Evolutionary conservation across 2,113 vertebrate species (phyloP).

Genomic region (Uria lomvia): DNA sequence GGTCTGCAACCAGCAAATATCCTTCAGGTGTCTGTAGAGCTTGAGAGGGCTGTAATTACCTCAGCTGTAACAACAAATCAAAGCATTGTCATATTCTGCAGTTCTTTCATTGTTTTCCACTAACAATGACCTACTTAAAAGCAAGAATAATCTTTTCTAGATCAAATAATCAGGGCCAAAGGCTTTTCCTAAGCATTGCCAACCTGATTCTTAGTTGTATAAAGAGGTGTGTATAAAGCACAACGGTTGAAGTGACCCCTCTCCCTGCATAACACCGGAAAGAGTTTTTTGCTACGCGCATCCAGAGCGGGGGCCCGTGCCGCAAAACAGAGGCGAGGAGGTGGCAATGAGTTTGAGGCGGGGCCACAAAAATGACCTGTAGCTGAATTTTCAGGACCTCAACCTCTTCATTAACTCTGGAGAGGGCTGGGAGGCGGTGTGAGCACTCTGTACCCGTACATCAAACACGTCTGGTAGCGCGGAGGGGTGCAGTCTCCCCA

Average conservation of each 20-base stretch:
- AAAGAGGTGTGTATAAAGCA: background rate
- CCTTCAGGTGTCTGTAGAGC: background rate
- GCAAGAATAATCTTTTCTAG: background rate
- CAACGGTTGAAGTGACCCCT: background rate
- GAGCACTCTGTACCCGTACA: rapidly evolving
- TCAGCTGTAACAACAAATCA: background rate
- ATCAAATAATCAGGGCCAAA: background rate
- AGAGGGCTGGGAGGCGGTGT: background rate
- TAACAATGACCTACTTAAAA: background rate
- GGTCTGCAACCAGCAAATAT: background rate
- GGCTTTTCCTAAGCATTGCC: background rate
- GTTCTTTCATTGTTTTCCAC: background rate
- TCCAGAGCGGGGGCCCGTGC: rapidly evolving
- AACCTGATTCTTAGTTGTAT: background rate
- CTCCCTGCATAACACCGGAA: background rate
- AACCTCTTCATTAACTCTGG: background rate
- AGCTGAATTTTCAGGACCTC: background rate
- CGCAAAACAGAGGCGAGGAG: background rate
- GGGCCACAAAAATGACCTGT: background rate
- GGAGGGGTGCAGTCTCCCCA: background rate
- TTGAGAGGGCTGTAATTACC: background rate
- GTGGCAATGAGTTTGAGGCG: rapidly evolving
- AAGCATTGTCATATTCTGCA: background rate
- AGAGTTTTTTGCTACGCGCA: background rate
- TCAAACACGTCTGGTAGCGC: rapidly evolving